These are phyloP conservation scores for Sinopyrophorus schimmeli DNA, from an alignment of 2,888 invertebrate species.

Conservation along the genomic window DNA sequence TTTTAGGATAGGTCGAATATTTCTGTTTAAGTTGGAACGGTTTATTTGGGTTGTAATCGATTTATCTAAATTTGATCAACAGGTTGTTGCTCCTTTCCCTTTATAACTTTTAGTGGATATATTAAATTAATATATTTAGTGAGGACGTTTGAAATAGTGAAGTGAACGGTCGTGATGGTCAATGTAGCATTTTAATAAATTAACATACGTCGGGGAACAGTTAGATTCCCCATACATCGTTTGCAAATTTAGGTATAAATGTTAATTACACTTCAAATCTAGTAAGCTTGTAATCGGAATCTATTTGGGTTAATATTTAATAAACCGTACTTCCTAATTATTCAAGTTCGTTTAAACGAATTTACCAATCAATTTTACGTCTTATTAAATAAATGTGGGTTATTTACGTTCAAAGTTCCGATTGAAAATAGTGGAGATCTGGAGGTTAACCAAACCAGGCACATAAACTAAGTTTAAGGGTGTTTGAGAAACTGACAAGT, in stretches of 20 bases:
- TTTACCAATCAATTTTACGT: not conserved
- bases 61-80: conserved; percentile 6
- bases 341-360: not conserved
- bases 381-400: conserved; percentile 5
- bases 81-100: conserved; percentile 14
- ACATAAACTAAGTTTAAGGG: conserved; percentile 17
- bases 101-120: not conserved
- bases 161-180: conserved; percentile 9
- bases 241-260: not conserved
- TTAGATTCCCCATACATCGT: not conserved
- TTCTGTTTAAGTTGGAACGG: too few species aligned
- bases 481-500: conserved; percentile 16
- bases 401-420: conserved; percentile 11
- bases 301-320: not conserved
- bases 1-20: too few species aligned
- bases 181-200: not conserved
- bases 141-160: conserved; percentile 3
- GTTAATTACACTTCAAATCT: too few species aligned
- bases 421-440: conserved; percentile 18
- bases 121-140: not conserved
- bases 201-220: not conserved
- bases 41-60: conserved; percentile 5
- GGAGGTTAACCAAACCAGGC: conserved; percentile 15
- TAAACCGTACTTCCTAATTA: not conserved
- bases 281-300: too few species aligned